Evolutionary conservation across 2,797 vertebrate genomes (phyloP).

Genomic region (Gallirallus australis): DNA sequence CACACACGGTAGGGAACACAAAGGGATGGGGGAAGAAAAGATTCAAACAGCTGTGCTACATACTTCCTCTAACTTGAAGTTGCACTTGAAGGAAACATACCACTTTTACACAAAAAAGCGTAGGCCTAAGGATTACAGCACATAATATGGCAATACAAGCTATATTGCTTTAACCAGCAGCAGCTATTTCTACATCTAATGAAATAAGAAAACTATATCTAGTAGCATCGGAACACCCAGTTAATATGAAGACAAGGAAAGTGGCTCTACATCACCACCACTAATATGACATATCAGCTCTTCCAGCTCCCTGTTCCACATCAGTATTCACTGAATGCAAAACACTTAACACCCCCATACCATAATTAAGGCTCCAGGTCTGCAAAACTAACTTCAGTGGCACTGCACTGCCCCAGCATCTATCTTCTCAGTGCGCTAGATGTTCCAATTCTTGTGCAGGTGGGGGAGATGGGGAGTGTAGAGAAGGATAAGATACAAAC

Average conservation of each 20-base stretch:
- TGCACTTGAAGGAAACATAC: background rate
- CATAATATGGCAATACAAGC: background rate
- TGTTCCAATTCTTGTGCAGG: too few species aligned
- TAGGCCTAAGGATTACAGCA: background rate
- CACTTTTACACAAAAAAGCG: background rate
- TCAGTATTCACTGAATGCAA: background rate
- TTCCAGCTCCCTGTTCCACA: background rate
- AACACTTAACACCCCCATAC: background rate
- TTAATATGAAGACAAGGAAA: background rate
- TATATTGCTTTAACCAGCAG: background rate
- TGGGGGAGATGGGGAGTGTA: rapidly evolving
- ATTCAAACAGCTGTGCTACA: background rate
- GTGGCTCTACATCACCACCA: background rate
- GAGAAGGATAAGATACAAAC: background rate
- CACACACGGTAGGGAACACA: rapidly evolving
- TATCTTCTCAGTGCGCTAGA: background rate
- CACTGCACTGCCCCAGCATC: background rate
- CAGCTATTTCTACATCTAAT: background rate
- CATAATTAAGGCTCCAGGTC: background rate
- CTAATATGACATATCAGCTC: background rate
- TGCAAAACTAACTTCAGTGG: background rate
- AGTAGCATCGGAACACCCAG: background rate
- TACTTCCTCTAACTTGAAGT: background rate
- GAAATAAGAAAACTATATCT: background rate
- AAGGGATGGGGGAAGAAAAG: background rate